Evolutionary conservation across 1,140 invertebrate species (phyloP), one percentile per base, ranked within the genome.

Genomic region (Chironomus striatipennis): DNA sequence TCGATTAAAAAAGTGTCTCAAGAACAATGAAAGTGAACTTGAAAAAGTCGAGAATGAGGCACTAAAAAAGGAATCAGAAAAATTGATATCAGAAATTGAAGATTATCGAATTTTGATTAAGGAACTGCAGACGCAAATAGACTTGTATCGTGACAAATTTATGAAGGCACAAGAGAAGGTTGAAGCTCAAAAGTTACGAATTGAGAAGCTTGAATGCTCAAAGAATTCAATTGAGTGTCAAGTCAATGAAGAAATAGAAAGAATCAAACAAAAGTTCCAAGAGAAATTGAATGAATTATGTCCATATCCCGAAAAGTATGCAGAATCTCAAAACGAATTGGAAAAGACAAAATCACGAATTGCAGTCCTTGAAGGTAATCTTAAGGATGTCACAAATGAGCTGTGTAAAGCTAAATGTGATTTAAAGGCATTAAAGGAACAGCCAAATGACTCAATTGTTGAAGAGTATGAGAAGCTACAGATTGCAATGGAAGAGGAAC

Each of bases 201-300:
- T 92, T 43, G 89, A 91, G 73, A 85, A 91, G 76, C 89, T 91
- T 84, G 90, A 91, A 77, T 87, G 90, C 85, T 90, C 91, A 76
- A 91, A 91, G 77, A 87, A 87, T 7, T 83, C 90, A 74, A 90
- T 91, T 77, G 89, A 89, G 76, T 90, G 91, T 79, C 90, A 92
- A 79, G 89, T 92, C 34, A 90, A 89, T 76, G 79, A 88, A 9
- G 91, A 93, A 82, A 90, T 92, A 64, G 87, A 89, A 76, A 82
- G 87, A 75, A 89, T 91, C 7, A 91, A 92, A 79, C 88, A 89
- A 82, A 81, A 87, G 76, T 92, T 93, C 79, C 90, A 92, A 85
- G 90, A 91, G 77, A 91, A 92, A 80, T 81, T 92, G 7, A 86
- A 88, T 76, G 90, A 92, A 81, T 79, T 92, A 21, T 86, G 88